Evolutionary conservation across 2,888 invertebrate genomes (phyloP).

Genomic region (Thumatha senex): DNA sequence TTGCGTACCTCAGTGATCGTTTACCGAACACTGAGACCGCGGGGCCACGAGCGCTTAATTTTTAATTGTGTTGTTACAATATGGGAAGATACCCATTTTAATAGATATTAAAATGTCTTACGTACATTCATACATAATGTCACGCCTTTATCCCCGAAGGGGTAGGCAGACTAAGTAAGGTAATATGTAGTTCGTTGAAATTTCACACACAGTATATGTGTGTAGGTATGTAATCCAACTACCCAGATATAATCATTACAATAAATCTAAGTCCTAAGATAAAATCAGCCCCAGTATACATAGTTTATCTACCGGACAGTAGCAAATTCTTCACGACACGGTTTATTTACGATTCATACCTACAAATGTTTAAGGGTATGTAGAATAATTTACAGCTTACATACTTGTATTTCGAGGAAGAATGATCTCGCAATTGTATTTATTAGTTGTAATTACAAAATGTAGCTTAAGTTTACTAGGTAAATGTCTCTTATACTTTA

Average conservation of each 20-base stretch:
- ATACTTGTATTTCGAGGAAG: background rate
- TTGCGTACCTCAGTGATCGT: too few relatives aligned
- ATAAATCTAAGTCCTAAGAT: slow-evolving; percentile 1
- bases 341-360: slow-evolving; percentile 3
- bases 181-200: too few relatives aligned
- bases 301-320: slow-evolving; percentile 18
- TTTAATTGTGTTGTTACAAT: too few relatives aligned
- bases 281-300: slow-evolving; percentile 1
- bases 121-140: too few relatives aligned
- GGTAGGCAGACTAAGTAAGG: too few relatives aligned
- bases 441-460: background rate
- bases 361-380: slow-evolving; percentile 1
- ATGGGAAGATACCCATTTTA: too few relatives aligned
- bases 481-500: too few relatives aligned
- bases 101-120: too few relatives aligned
- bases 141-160: too few relatives aligned
- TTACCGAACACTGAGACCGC: too few relatives aligned
- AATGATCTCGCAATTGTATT: background rate
- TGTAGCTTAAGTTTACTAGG: too few relatives aligned
- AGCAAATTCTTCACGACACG: slow-evolving; percentile 25
- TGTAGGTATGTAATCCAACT: background rate
- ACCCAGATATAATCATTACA: background rate
- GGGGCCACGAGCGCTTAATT: too few relatives aligned
- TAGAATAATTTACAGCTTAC: slow-evolving; percentile 6
- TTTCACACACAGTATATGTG: background rate